phyloP scores from a whole-genome alignment of 2,797 vertebrate species.

The Schizopygopsis pylzovi region DNA sequence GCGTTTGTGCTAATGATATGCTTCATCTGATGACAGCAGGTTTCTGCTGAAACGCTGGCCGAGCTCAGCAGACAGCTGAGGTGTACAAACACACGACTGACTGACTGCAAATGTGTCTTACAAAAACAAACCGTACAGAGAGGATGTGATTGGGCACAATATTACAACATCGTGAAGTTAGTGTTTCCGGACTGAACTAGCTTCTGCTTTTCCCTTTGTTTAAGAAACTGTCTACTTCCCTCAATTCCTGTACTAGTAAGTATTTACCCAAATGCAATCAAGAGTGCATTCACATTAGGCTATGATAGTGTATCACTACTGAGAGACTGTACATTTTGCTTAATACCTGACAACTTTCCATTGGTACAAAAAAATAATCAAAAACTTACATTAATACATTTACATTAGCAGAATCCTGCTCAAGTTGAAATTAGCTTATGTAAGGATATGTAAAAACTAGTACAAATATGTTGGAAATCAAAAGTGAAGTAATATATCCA shows the following conservation, averaged over 20 bases:
- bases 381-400: background rate
- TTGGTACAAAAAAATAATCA: background rate
- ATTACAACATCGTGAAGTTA: background rate
- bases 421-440: background rate
- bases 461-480: no score
- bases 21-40: constrained; percentile 15
- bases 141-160: background rate
- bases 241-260: background rate
- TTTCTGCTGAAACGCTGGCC: constrained; percentile 11
- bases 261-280: background rate
- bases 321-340: background rate
- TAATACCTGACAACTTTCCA: background rate
- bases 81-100: background rate
- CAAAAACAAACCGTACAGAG: background rate
- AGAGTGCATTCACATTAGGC: background rate
- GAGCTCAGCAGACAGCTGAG: background rate
- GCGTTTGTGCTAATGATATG: constrained; percentile 32
- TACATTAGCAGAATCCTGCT: background rate
- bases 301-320: background rate
- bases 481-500: background rate
- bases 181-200: background rate
- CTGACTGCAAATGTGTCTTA: constrained; percentile 8
- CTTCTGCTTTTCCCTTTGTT: background rate
- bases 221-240: background rate
- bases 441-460: background rate